Percentiles rank a stretch among this genome's conserved stretches.
Evolutionary conservation across 1,140 invertebrate genomes (phyloP).

Genomic region (Drosophila paulistorum): DNA sequence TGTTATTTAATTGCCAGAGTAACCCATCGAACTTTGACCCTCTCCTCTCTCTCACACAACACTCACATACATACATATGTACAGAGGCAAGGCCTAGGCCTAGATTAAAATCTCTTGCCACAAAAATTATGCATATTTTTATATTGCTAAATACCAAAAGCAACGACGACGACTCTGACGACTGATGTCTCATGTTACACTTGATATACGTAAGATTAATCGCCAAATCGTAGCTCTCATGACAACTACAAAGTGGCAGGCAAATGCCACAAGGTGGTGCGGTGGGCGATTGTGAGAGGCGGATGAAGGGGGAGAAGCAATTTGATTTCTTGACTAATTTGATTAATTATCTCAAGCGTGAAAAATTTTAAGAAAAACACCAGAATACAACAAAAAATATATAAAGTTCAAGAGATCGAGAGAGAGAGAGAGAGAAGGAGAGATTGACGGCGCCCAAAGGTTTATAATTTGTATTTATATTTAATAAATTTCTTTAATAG

Average conservation of each 20-base stretch:
- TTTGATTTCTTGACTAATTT: constrained; percentile 60
- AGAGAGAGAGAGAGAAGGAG: neutral
- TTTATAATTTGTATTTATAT: constrained; percentile 51
- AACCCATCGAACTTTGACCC: constrained; percentile 28
- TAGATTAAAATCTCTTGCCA: constrained; percentile 3
- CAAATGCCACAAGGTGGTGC: neutral
- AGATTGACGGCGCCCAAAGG: constrained; percentile 31
- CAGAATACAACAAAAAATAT: neutral
- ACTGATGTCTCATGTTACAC: constrained; percentile 64
- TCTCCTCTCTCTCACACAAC: no score
- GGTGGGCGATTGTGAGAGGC: neutral
- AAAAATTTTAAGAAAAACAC: constrained; percentile 8
- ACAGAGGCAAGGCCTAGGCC: neutral
- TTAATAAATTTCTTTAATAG: constrained; percentile 4
- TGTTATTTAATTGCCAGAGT: constrained; percentile 46
- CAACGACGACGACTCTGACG: neutral
- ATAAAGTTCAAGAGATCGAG: neutral
- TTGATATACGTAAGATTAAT: constrained; percentile 66
- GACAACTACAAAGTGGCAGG: constrained; percentile 18
- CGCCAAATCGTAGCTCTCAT: constrained; percentile 28
- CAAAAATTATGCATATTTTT: neutral
- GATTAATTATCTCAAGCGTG: constrained; percentile 59
- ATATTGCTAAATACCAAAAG: constrained; percentile 52
- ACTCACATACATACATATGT: no score
- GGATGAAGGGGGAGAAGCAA: neutral